Conservation (phyloP, 2,797 vertebrate genomes). For the Poecilia velifera region DNA sequence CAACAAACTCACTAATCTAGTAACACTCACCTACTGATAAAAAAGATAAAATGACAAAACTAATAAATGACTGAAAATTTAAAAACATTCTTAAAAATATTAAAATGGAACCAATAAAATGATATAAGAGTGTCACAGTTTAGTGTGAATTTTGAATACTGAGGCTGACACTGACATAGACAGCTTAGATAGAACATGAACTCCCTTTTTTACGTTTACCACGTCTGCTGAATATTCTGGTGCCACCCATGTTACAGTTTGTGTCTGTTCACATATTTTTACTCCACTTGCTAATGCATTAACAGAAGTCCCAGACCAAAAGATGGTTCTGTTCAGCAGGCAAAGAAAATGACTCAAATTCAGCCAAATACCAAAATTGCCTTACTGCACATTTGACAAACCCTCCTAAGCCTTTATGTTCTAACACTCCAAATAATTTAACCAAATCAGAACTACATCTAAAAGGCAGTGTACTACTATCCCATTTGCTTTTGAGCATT, state of each 20-base stretch:
- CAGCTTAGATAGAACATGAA: not conserved
- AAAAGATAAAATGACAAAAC: too few relatives aligned
- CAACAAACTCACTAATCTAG: too few relatives aligned
- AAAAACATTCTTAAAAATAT: too few relatives aligned
- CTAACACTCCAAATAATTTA: not conserved
- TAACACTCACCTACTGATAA: too few relatives aligned
- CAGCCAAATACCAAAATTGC: not conserved
- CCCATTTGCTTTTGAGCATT: not conserved
- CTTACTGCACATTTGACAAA: not conserved
- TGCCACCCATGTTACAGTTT: not conserved
- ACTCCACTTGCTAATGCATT: not conserved
- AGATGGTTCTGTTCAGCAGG: not conserved
- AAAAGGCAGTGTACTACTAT: not conserved
- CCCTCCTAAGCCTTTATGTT: not conserved
- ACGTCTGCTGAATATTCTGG: not conserved
- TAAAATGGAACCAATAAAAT: too few relatives aligned
- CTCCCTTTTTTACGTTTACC: not conserved
- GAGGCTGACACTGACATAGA: not conserved
- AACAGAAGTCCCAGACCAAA: not conserved
- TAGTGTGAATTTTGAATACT: not conserved
- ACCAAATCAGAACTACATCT: not conserved
- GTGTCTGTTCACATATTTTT: not conserved
- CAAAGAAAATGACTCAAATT: not conserved
- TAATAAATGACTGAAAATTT: too few relatives aligned
- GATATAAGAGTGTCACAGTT: too few relatives aligned